phyloP scores from a whole-genome alignment of 2,888 invertebrate genomes.

The Tholera decimalis region DNA sequence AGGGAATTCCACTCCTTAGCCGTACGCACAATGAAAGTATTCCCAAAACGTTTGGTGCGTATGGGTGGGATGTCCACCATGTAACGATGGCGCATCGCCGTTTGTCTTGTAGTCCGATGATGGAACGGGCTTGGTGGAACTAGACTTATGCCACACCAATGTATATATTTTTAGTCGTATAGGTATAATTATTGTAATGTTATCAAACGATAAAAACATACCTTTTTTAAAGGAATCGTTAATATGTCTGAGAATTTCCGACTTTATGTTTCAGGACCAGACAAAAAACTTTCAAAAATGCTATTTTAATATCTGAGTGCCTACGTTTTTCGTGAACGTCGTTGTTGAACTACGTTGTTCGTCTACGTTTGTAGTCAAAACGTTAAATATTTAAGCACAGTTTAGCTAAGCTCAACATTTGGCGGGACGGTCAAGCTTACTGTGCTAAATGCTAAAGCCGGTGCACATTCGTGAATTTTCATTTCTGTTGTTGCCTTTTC shows the following conservation, averaged over 20 bases:
- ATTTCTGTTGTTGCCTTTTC: neutral
- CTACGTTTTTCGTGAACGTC: slow-evolving; percentile 10
- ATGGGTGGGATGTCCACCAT: too few species aligned
- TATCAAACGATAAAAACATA: neutral
- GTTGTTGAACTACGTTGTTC: too few species aligned
- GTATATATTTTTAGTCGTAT: too few species aligned
- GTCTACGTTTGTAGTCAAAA: slow-evolving; percentile 21
- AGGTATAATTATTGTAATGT: neutral
- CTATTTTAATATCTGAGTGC: slow-evolving; percentile 33
- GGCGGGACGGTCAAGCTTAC: slow-evolving; percentile 25
- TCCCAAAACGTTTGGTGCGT: too few species aligned
- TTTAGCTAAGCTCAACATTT: slow-evolving; percentile 39
- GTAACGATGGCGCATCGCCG: too few species aligned
- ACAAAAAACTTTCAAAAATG: slow-evolving; percentile 25
- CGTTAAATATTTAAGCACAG: slow-evolving; percentile 39
- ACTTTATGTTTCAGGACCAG: slow-evolving; percentile 13
- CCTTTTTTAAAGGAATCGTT: too few species aligned
- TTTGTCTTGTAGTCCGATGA: too few species aligned
- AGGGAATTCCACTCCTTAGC: too few species aligned
- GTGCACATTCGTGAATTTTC: slow-evolving; percentile 24
- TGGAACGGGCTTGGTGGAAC: too few species aligned
- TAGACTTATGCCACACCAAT: too few species aligned
- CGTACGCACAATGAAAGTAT: too few species aligned
- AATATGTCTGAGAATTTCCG: slow-evolving; percentile 12
- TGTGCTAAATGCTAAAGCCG: slow-evolving; percentile 29